Evolutionary conservation across 1,140 invertebrate genomes (phyloP), one percentile per base, ranked within the genome.

Genomic region (Drosophila sp.): DNA sequence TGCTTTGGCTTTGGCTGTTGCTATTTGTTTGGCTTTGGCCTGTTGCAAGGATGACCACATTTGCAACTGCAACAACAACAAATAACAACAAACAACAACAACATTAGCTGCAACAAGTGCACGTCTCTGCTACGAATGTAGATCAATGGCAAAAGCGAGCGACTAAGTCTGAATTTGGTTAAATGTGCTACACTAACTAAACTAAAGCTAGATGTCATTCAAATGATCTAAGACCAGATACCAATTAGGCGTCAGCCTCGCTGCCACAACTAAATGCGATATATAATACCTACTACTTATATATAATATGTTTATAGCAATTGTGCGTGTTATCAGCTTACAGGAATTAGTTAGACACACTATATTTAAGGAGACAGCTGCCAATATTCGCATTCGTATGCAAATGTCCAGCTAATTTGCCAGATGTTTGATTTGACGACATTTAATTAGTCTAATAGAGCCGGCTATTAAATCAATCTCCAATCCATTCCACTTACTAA

Each of bases 131-230:
- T 36, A 29, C 54, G 46, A 71, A 87, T 87, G 83, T 87, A 87
- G 83, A 87, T 87, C 83, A 87, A 87, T 87, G 83, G 84, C 83
- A 87, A 87, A 87, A 89, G 58, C 56, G 74, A 67, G 54, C 57
- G 57, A 48, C 51, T 61, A 40, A 25, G 56, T 53, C 80, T 83
- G 76, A 84, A 89, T 89, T 87, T 87, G 82, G 82, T 79, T 87
- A 79, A 80, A 67, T 67, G 56, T 58, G 59, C 27, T 53, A 53
- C 16, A 29, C 40, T 27, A 29, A 57, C 73, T 74, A 70, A 29
- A 57, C 73, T 74, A 70, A 69, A 66, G 66, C 65, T 62, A 73
- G 86, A 77, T 84, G 73, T 64, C 80, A 84, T 80, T 87, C 72
- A 76, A 83, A 64, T 69, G 70, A 48, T 66, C 57, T 53, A 69